phyloP scores from a whole-genome alignment of 2,888 invertebrate genomes.

The Azorinus chamasolen region DNA sequence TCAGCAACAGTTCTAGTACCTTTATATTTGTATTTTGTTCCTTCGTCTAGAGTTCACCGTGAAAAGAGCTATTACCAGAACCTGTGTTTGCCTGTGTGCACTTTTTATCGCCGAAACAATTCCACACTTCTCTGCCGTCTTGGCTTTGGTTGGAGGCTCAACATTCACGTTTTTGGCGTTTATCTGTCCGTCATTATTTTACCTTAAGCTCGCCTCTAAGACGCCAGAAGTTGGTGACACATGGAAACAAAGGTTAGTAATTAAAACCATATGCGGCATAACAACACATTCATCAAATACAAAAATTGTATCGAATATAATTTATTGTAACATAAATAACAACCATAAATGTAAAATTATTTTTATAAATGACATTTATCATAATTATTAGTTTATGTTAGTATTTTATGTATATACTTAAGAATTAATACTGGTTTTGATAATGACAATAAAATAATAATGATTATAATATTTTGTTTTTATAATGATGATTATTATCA shows the following conservation, averaged over 20 bases:
- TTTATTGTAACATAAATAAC: background rate
- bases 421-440: too few species aligned
- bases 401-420: too few species aligned
- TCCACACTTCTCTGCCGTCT: constrained; percentile 33
- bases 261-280: background rate
- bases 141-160: constrained; percentile 43
- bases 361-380: too few species aligned
- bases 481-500: too few species aligned
- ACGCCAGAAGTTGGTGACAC: constrained; percentile 2
- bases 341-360: background rate
- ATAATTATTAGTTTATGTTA: too few species aligned
- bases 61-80: constrained; percentile 32
- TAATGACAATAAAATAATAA: too few species aligned
- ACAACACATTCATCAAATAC: background rate
- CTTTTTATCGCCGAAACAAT: constrained; percentile 37
- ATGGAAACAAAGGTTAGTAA: constrained; percentile 20
- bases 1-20: too few species aligned
- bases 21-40: too few species aligned
- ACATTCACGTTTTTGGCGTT: constrained; percentile 40
- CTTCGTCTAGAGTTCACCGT: constrained; percentile 36
- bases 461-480: too few species aligned
- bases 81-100: constrained; percentile 11
- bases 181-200: constrained; percentile 37
- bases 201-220: constrained; percentile 21
- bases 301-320: too few species aligned